Base-by-base conservation (phyloP, 2,888 invertebrate genomes). In the Erebia aethiops region DNA sequence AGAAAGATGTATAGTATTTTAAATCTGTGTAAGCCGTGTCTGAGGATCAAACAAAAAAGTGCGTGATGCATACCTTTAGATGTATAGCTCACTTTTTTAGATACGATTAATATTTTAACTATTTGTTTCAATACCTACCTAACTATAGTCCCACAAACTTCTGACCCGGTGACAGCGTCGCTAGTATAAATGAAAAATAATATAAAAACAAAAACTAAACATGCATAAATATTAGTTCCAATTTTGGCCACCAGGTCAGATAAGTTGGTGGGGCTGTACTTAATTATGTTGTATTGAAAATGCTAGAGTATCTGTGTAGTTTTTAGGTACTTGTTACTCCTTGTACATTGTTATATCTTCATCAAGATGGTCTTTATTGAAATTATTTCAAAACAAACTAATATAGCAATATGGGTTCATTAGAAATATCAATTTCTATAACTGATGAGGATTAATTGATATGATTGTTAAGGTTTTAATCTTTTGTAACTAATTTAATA, bases 61-160 rank as follows among this genome's bases (percentile, higher is more conserved):
- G 69, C 51, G 43, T 75, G 72, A 77, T 74, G 75, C 77, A 67
- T 11, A 70, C 70, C 67, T 67, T 68, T 73, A 75, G 72, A 62
- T 63, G 71, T 73, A 21, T 21, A 73, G 71, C 46, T 73, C 73
- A 73, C 73, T 62, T 65, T 62, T 58, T 69, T 73, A 71, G 73
- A 71, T 62, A 63, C 43, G 43, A 49, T 51, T 71, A 68, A 51
- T 58, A 64, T 26, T 58, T 57, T 26, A n/a, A 18, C 60, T 43
- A 54, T 56, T 16, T 61, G 61, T 69, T 18, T 73, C 18, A 68
- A 35, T 57, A 14, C 14, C 41, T 54, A 41, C n/a, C 43, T 26
- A 21, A 1, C 21, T 46, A 46, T 11, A 46, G 10, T 46, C 26
- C 26, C 26, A 26, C 2, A 26, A 4, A 3, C n/a, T n/a, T n/a